These are phyloP conservation scores for Falco cherrug DNA, from an alignment of 2,797 vertebrate species.

Conservation along the genomic window DNA sequence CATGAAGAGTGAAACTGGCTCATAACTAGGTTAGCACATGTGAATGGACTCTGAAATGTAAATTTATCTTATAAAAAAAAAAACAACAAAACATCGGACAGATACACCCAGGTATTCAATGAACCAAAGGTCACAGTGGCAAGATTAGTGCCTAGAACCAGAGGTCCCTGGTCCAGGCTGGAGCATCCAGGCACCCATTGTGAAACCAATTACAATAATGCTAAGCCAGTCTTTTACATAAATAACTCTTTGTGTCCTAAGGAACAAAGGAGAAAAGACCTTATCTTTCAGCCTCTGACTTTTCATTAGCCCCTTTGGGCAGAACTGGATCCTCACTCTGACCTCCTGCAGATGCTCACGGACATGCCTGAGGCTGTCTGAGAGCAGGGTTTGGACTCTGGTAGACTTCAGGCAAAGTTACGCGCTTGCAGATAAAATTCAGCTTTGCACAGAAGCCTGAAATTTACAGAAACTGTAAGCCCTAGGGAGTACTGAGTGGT, in stretches of 20 bases:
- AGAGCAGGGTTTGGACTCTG: background rate
- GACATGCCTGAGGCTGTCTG: background rate
- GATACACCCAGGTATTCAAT: constrained; percentile 47
- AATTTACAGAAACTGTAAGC: background rate
- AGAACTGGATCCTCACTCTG: constrained; percentile 4
- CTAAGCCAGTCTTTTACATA: constrained; percentile 40
- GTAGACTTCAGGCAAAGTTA: background rate
- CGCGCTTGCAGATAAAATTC: background rate
- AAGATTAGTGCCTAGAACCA: constrained; percentile 30
- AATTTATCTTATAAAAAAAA: constrained; percentile 19
- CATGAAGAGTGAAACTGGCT: constrained; percentile 62
- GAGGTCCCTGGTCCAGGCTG: background rate
- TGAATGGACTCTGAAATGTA: constrained; percentile 64
- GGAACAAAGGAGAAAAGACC: constrained; percentile 36
- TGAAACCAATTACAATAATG: constrained; percentile 36
- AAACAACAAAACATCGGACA: background rate
- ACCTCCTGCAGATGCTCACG: background rate
- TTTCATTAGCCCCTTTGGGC: background rate
- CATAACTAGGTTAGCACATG: constrained; percentile 62
- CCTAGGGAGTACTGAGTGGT: background rate
- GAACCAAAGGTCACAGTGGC: constrained; percentile 10
- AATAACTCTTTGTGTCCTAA: constrained; percentile 47
- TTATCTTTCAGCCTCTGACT: constrained; percentile 33
- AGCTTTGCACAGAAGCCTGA: background rate
- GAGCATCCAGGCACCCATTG: constrained; percentile 40